Evolutionary conservation across 2,888 invertebrate genomes (phyloP).

Genomic region (Andrena flavipes): DNA sequence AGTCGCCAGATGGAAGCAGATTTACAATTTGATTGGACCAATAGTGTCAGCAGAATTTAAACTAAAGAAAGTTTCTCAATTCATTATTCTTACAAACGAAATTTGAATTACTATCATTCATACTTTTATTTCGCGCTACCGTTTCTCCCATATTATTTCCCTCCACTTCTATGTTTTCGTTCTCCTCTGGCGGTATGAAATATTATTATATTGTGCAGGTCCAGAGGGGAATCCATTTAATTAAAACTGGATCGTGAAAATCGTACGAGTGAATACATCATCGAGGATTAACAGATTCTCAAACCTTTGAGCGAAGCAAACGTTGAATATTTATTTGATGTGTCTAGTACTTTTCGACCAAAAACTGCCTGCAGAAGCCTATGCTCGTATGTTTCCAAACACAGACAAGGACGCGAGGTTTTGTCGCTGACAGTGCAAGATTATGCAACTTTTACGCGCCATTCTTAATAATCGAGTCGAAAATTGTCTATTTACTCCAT

Average conservation of each 20-base stretch:
- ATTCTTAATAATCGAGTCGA: neutral
- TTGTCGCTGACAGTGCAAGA: neutral
- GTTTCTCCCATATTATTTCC: neutral
- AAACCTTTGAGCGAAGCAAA: neutral
- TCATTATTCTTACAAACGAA: neutral
- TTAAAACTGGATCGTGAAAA: neutral
- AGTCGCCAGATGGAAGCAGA: neutral
- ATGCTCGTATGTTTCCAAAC: neutral
- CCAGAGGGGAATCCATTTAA: neutral
- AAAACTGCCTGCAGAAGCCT: neutral
- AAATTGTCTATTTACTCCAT: too few species aligned
- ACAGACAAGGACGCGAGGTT: neutral
- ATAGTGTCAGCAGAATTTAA: neutral
- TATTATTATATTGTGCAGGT: neutral
- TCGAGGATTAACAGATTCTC: neutral
- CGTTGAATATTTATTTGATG: neutral
- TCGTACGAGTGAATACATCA: neutral
- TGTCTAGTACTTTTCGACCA: neutral
- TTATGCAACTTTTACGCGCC: neutral
- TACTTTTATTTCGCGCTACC: neutral
- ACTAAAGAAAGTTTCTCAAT: neutral
- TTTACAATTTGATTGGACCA: neutral
- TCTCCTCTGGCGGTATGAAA: too few species aligned
- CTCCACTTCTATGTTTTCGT: neutral
- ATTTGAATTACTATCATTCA: neutral